Base-by-base conservation (phyloP, 2,888 invertebrate species). In the Sinopyrophorus schimmeli region DNA sequence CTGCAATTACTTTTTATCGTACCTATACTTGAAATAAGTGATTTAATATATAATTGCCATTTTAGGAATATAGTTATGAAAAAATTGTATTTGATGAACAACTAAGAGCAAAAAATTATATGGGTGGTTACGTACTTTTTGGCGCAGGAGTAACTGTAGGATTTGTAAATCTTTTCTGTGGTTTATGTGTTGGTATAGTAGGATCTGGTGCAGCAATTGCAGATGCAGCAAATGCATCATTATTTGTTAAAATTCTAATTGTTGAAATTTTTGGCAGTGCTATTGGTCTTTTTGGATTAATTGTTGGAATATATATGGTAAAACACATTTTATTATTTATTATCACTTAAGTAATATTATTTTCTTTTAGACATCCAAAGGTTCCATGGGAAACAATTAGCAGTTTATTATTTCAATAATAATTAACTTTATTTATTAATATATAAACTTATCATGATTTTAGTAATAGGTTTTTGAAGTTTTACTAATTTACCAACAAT, bases 201-300 rank as follows among this genome's bases (percentile, higher is more conserved):
- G 98, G 92, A 14, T 97, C 97, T 3, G 97, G 97, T 55, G 98
- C 98, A 32, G 99, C 99, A 7, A 81, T 99, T n/a, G 88, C 98
- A 41, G 99, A 99, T 77, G 98, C 99, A 18, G 97, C 97, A 17
- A 96, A 98, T 71, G 84, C 93, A n/a, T 84, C 90, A 3, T 81
- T 99, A 4, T 99, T 99, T 68, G 98, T 99, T 38, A 97, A 97
- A 76, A 95, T 99, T 72, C 83, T 99, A 39, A 97, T 99, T 73
- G 89, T 99, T 34, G 99, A 99, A 78, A 99, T 99, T 76, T 99
- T 99, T 69, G 98, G 96, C 42, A 95, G 94, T 67, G 99, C 98
- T 66, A 98, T 99, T 70, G 99, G 99, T 68, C 83, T 99, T 11
- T 99, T 99, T 74, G 98, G 98, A 49, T 83, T 99, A 46, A 99